These are phyloP conservation scores for Rhynchophorus ferrugineus DNA, from an alignment of 1,140 invertebrate species.

Conservation along the genomic window DNA sequence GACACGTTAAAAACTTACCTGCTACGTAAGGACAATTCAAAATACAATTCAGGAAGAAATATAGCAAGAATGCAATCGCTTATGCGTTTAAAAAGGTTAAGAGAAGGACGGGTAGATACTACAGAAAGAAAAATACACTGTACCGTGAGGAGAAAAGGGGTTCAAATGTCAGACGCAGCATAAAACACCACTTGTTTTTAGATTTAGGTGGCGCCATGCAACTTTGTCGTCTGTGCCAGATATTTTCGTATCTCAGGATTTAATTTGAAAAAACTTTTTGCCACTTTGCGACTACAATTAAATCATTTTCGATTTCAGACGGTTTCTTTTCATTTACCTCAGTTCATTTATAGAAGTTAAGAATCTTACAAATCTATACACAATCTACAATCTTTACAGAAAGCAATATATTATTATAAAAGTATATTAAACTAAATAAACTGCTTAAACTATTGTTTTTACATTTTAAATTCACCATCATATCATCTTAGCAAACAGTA, in stretches of 20 bases:
- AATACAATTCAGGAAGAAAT: background rate
- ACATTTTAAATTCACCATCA: too few relatives aligned
- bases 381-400: too few relatives aligned
- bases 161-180: constrained; percentile 17
- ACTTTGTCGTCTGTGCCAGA: constrained; percentile 14
- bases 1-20: background rate
- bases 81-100: background rate
- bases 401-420: too few relatives aligned
- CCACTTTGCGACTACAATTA: background rate
- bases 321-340: background rate
- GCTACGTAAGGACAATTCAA: background rate
- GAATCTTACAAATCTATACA: too few relatives aligned
- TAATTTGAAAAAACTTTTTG: constrained; percentile 13
- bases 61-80: background rate
- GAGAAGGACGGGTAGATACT: background rate
- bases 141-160: constrained; percentile 7
- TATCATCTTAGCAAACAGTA: too few relatives aligned
- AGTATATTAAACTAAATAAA: too few relatives aligned
- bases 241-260: constrained; percentile 13
- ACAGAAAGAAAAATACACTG: constrained; percentile 5
- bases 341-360: too few relatives aligned
- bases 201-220: constrained; percentile 20
- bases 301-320: background rate
- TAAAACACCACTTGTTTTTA: constrained; percentile 15
- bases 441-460: too few relatives aligned